phyloP scores from a whole-genome alignment of 2,113 vertebrate species.

The Hippotragus niger region DNA sequence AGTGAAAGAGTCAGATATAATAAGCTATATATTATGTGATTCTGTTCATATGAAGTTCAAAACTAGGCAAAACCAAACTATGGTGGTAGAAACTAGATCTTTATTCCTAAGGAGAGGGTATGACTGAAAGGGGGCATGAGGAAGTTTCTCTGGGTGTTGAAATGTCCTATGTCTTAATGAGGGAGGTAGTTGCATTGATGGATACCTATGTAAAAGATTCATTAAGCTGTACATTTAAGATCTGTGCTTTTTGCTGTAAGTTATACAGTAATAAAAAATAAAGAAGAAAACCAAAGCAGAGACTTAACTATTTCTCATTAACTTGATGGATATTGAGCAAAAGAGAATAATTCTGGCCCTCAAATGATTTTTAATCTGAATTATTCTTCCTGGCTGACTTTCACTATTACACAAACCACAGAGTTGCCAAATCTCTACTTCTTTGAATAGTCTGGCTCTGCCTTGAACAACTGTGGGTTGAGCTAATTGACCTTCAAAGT shows the following conservation, averaged over 20 bases:
- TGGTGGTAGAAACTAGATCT: not conserved
- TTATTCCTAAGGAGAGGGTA: not conserved
- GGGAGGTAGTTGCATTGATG: not conserved
- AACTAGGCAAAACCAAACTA: not conserved
- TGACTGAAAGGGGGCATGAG: not conserved
- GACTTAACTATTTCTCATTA: constrained; percentile 40
- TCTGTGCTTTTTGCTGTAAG: not conserved
- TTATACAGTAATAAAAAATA: not conserved
- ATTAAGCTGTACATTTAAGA: not conserved
- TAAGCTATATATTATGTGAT: not conserved
- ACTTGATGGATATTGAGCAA: constrained; percentile 40
- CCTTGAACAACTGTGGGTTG: constrained; percentile 51
- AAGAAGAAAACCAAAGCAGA: constrained; percentile 26
- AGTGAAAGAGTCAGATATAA: not conserved
- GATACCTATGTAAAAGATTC: not conserved
- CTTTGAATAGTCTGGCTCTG: constrained; percentile 61
- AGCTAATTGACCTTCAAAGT: constrained; percentile 61
- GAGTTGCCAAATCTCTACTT: constrained; percentile 60
- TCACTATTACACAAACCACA: constrained; percentile 56
- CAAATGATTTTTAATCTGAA: constrained; percentile 60
- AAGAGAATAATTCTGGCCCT: constrained; percentile 47
- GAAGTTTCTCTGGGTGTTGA: not conserved
- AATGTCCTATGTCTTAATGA: not conserved
- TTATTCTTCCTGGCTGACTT: constrained; percentile 63
- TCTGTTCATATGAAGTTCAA: not conserved